A percentile compares a stretch with the other conserved stretches of the same genome.
Conservation (phyloP, 2,113 vertebrate genomes). For the Amphiprion percula region DNA sequence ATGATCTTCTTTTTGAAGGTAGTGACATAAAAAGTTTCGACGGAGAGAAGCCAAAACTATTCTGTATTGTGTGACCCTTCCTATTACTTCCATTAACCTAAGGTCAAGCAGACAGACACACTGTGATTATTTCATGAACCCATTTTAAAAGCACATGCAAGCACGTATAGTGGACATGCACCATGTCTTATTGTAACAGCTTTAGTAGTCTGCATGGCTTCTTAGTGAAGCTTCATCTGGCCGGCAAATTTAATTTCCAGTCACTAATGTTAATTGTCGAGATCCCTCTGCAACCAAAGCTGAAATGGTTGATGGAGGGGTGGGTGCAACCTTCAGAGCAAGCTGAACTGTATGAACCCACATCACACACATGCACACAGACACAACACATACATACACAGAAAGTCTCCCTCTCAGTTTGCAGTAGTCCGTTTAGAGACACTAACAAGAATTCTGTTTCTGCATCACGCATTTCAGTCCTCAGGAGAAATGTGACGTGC, state of each 20-base stretch:
- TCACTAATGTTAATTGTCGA: conserved; percentile 23
- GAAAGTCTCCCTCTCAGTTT: conserved; percentile 8
- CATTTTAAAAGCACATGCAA: neutral
- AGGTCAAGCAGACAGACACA: neutral
- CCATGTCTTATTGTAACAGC: neutral
- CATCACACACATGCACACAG: neutral
- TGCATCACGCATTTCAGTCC: conserved; percentile 46
- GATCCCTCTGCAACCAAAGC: neutral
- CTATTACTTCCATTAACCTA: conserved; percentile 25
- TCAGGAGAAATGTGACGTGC: conserved; percentile 59
- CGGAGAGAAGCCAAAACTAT: conserved; percentile 8
- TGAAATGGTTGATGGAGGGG: too few relatives aligned
- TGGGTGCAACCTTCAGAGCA: neutral
- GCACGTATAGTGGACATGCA: neutral
- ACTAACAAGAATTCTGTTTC: conserved; percentile 60
- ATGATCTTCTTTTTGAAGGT: neutral
- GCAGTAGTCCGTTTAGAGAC: conserved; percentile 39
- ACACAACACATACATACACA: neutral
- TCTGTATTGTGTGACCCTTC: conserved; percentile 14
- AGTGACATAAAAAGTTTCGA: conserved; percentile 37
- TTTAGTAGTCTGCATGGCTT: conserved; percentile 7
- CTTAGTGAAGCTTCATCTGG: neutral
- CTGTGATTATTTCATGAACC: conserved; percentile 11
- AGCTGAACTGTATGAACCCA: neutral
- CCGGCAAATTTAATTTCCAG: conserved; percentile 21